Conservation (phyloP, 1,140 invertebrate species). For the Ectropis grisescens region DNA sequence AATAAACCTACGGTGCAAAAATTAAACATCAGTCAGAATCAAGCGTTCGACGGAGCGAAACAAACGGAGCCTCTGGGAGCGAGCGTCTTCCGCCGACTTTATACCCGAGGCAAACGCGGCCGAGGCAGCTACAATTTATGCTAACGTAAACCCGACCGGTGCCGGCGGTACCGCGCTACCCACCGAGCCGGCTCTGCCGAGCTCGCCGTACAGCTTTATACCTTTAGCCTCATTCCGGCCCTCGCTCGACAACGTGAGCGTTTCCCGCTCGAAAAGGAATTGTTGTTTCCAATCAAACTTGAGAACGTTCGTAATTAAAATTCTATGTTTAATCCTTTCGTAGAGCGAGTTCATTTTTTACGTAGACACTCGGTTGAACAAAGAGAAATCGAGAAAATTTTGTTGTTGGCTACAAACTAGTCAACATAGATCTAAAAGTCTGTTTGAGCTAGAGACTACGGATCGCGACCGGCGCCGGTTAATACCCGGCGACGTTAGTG, state of each 20-base stretch:
- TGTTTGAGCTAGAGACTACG: conserved; percentile 12
- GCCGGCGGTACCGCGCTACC: background rate
- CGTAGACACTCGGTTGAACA: too few relatives aligned
- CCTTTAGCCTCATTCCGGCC: conserved; percentile 10
- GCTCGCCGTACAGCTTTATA: conserved; percentile 13
- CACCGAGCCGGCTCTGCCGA: conserved; percentile 3
- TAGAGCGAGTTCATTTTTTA: too few relatives aligned
- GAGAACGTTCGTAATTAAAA: conserved; percentile 33
- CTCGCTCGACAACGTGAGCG: conserved; percentile 3
- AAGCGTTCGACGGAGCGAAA: conserved; percentile 33
- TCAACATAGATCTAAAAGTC: conserved; percentile 32
- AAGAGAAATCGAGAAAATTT: too few relatives aligned
- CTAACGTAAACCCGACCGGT: conserved; percentile 25
- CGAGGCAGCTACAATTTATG: conserved; percentile 20
- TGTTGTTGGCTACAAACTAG: too few relatives aligned
- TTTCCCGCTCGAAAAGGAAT: conserved; percentile 14
- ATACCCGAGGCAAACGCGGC: conserved; percentile 13
- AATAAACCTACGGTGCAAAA: conserved; percentile 33
- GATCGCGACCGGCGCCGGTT: conserved; percentile 31
- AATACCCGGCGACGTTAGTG: conserved; percentile 58
- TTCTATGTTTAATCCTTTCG: conserved; percentile 7
- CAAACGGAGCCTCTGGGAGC: conserved; percentile 17
- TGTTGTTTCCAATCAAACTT: conserved; percentile 21
- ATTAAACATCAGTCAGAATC: conserved; percentile 53
- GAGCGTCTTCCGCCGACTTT: conserved; percentile 30